Conservation (phyloP, 2,888 invertebrate species). For the Labia minor region DNA sequence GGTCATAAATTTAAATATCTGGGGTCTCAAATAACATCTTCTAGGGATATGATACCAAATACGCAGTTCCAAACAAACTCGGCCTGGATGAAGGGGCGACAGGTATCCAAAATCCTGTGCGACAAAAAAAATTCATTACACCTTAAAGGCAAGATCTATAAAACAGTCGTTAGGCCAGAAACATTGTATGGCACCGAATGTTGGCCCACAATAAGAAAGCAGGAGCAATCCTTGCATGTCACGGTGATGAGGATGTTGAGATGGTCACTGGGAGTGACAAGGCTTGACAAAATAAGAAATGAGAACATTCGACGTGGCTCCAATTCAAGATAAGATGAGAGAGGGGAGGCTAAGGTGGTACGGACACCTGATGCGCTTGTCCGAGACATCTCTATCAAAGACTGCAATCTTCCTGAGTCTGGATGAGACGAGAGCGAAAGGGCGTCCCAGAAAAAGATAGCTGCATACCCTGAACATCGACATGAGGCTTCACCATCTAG, state of each 20-base stretch:
- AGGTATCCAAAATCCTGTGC: not conserved
- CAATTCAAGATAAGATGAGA: not conserved
- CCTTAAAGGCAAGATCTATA: not conserved
- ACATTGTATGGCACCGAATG: conserved; percentile 15
- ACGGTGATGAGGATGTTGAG: not conserved
- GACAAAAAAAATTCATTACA: conserved; percentile 14
- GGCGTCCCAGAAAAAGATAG: too few species aligned
- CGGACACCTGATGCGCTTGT: not conserved
- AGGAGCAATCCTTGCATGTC: not conserved
- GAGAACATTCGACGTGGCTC: not conserved
- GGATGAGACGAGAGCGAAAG: not conserved
- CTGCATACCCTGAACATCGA: too few species aligned
- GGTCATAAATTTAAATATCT: not conserved
- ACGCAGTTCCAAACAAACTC: not conserved
- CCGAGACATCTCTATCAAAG: not conserved
- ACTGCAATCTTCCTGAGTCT: too few species aligned
- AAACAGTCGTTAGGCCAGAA: conserved; percentile 1
- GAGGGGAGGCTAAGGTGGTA: not conserved
- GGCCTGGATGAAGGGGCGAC: conserved; percentile 14
- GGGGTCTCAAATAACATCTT: not conserved
- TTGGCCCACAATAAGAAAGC: not conserved
- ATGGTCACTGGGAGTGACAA: not conserved
- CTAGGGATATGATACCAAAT: not conserved
- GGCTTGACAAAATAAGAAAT: not conserved
- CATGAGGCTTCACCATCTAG: too few species aligned